Conservation (phyloP, 2,888 invertebrate genomes). For the Hydraecia micacea region DNA sequence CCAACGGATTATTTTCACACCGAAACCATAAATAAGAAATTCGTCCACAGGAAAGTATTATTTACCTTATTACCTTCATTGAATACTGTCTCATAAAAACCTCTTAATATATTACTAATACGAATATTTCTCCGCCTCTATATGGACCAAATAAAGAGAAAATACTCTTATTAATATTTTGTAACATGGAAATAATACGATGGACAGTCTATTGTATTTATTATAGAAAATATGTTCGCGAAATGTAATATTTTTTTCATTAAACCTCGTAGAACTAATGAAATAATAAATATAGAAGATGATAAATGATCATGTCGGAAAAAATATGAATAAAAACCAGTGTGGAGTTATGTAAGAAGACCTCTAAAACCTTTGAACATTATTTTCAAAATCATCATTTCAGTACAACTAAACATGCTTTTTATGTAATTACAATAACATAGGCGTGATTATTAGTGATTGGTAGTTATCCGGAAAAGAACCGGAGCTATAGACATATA, state of each 20-base stretch:
- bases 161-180: slow-evolving; percentile 3
- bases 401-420: too few relatives aligned
- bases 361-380: background rate
- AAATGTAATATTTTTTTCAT: background rate
- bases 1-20: background rate
- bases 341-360: background rate
- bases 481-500: too few relatives aligned
- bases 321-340: background rate
- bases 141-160: background rate
- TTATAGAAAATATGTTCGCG: background rate
- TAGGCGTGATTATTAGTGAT: too few relatives aligned
- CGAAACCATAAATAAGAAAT: background rate
- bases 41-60: background rate
- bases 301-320: background rate
- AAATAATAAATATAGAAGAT: slow-evolving; percentile 2
- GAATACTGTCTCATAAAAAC: background rate
- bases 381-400: too few relatives aligned
- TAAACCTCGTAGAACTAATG: background rate
- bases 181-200: slow-evolving; percentile 1
- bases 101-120: background rate
- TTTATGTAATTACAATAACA: too few relatives aligned
- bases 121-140: background rate
- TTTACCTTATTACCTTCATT: background rate
- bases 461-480: too few relatives aligned
- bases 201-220: background rate